phyloP scores from a whole-genome alignment of 2,888 invertebrate genomes.

The Lysandra bellargus region DNA sequence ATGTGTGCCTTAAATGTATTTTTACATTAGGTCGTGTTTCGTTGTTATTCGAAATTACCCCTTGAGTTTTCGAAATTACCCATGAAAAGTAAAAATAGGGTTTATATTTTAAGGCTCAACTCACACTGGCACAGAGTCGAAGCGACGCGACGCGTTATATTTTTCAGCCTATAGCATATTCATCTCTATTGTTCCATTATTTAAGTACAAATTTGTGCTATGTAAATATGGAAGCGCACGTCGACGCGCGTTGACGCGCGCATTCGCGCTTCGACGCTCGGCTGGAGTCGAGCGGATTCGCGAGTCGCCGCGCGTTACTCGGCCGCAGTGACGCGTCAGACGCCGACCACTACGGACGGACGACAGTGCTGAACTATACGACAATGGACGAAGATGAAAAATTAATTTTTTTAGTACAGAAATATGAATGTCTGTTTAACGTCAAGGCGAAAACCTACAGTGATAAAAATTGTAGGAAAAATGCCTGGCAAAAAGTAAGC shows the following conservation, averaged over 20 bases:
- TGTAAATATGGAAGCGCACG: neutral
- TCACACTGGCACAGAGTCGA: too few relatives aligned
- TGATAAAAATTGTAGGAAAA: slow-evolving; percentile 27
- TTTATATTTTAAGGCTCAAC: too few relatives aligned
- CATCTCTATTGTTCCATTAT: too few relatives aligned
- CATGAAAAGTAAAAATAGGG: too few relatives aligned
- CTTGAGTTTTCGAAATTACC: too few relatives aligned
- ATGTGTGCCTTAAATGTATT: too few relatives aligned
- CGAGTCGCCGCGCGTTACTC: slow-evolving; percentile 31
- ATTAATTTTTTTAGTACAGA: slow-evolving; percentile 25
- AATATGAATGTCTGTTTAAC: slow-evolving; percentile 24
- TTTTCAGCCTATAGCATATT: too few relatives aligned
- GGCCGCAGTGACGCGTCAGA: slow-evolving; percentile 31
- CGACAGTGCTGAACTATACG: slow-evolving; percentile 32
- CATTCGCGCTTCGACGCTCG: neutral
- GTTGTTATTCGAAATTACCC: too few relatives aligned
- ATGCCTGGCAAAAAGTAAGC: slow-evolving; percentile 31
- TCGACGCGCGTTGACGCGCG: neutral
- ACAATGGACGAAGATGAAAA: slow-evolving; percentile 30
- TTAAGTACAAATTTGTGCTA: too few relatives aligned
- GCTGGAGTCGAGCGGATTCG: slow-evolving; percentile 5
- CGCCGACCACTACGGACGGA: slow-evolving; percentile 30
- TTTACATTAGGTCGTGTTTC: too few relatives aligned
- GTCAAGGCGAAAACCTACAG: slow-evolving; percentile 20
- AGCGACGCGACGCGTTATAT: too few relatives aligned